phyloP scores from a whole-genome alignment of 2,888 invertebrate species.

The Lasioglossum lativentre region DNA sequence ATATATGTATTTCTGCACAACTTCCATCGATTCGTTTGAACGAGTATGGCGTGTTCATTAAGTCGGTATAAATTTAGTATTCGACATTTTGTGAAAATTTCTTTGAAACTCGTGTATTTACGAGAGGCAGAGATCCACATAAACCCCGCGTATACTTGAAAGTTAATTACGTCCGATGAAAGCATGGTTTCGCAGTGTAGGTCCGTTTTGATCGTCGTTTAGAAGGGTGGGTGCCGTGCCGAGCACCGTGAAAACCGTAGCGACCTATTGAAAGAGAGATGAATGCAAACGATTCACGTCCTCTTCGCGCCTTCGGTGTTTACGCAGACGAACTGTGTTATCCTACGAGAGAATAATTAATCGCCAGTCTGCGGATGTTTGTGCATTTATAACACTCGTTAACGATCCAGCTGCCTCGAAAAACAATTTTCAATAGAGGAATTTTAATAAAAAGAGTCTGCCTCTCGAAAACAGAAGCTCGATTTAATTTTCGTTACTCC shows the following conservation, averaged over 20 bases:
- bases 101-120: background rate
- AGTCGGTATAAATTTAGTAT: background rate
- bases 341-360: conserved; percentile 41
- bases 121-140: background rate
- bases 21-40: background rate
- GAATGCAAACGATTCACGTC: conserved; percentile 34
- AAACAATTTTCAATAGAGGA: background rate
- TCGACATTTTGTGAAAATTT: background rate
- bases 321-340: conserved; percentile 25
- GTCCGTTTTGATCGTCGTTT: conserved; percentile 23
- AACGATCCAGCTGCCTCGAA: background rate
- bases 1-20: background rate
- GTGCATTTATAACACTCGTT: background rate
- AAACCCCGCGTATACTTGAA: conserved; percentile 3
- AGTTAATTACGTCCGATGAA: conserved; percentile 26
- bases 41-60: background rate
- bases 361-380: conserved; percentile 1
- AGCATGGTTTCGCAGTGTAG: background rate
- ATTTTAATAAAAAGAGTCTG: background rate
- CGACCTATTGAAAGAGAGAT: conserved; percentile 29
- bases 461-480: background rate
- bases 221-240: conserved; percentile 11
- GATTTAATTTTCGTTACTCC: background rate
- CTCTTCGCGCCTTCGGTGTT: conserved; percentile 15
- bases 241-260: conserved; percentile 14